phyloP scores from a whole-genome alignment of 2,888 invertebrate genomes.

The Thecocarcelia acutangulata region DNA sequence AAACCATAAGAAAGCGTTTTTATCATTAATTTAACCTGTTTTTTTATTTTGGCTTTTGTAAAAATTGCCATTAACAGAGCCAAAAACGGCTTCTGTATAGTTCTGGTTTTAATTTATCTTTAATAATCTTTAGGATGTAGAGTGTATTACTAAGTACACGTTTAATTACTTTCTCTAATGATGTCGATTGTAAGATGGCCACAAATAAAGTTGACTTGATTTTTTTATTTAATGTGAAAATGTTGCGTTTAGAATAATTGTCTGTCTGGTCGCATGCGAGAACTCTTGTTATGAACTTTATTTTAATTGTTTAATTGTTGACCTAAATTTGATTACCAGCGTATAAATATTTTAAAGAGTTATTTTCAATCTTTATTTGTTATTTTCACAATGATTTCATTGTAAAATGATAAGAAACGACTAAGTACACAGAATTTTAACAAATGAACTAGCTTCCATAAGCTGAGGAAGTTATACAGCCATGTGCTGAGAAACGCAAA shows the following conservation, averaged over 20 bases:
- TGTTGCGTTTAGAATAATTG: conserved; percentile 11
- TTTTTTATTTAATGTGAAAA: conserved; percentile 50
- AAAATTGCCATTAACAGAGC: conserved; percentile 54
- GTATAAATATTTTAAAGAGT: conserved; percentile 3
- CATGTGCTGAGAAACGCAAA: too few species aligned
- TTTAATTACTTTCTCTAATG: conserved; percentile 67
- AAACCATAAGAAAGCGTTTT: conserved; percentile 26
- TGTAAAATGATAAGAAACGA: not conserved
- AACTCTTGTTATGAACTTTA: conserved; percentile 56
- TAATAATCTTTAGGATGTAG: conserved; percentile 64
- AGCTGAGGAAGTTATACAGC: too few species aligned
- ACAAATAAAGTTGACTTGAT: not conserved
- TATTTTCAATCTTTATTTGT: conserved; percentile 7
- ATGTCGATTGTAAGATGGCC: conserved; percentile 16
- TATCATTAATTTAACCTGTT: conserved; percentile 59
- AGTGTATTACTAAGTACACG: conserved; percentile 34
- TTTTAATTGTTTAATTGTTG: conserved; percentile 59
- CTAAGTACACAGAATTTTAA: not conserved
- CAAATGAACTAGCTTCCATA: not conserved
- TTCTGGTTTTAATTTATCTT: conserved; percentile 56
- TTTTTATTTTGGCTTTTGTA: conserved; percentile 23
- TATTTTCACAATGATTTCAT: not conserved
- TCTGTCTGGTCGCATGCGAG: conserved; percentile 7
- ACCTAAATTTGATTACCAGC: conserved; percentile 60
- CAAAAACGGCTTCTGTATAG: conserved; percentile 55